Evolutionary conservation across 2,888 invertebrate genomes (phyloP), one percentile per base, ranked within the genome.

Genomic region (Omphaloscelis lunosa): DNA sequence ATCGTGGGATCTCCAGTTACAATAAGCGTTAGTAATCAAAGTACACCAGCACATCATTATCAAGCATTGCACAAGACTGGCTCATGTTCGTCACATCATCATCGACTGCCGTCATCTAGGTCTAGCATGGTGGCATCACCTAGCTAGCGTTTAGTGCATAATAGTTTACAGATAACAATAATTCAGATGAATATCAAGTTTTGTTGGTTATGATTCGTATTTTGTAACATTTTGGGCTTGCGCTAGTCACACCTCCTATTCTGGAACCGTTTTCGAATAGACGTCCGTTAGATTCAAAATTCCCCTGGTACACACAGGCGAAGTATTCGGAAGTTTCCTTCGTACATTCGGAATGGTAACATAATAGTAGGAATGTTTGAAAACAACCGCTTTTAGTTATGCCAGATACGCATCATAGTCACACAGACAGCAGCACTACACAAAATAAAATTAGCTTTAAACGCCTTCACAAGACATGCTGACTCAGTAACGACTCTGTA

Each of bases 1-100:
- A 85, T 72, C 51, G 67, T 84, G 81, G 79, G 80, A 84, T 75
- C 77, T 84, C 76, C 75, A 80, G 71, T 75, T 84, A 78, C 34
- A 61, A 68, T 87, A 85, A 89, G 83, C 87, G 89, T 86, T 90
- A 88, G 89, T 29, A 77, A 90, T 88, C 88, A 85, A 90, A 89
- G 76, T 88, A 95, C 96, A 96, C 94, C 91, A 93, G 95, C 96
- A 96, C 95, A 94, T 91, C 93, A 94, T 94, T 91, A 91, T 94
- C 94, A 95, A 95, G 94, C 96, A 96, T 95, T 94, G 96, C 96
- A 96, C 96, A 95, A 93, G 93, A 93, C 93, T 95, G 95, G 95
- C 95, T 94, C 94, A 94, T 93, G 82, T 88, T 91, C 92, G 94
- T 94, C 93, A 94, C 92, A 91, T 91, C 92, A 93, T 92, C 94